Evolutionary conservation across 2,797 vertebrate genomes (phyloP).

Genomic region (Agapornis canus): DNA sequence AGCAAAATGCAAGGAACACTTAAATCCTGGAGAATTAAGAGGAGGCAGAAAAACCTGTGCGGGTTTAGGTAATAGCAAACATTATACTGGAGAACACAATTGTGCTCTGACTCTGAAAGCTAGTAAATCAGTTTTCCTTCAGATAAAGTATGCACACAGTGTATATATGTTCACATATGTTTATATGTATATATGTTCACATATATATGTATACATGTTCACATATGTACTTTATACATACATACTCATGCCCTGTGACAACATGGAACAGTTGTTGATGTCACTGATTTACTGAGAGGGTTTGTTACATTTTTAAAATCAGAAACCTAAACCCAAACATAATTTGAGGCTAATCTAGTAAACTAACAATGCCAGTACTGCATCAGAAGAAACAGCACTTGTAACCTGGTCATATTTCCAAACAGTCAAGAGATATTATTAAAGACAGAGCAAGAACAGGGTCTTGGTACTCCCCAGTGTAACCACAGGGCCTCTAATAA

Average conservation of each 20-base stretch:
- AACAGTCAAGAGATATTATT: background rate
- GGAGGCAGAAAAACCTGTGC: background rate
- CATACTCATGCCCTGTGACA: no score
- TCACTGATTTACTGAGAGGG: background rate
- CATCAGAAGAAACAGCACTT: no score
- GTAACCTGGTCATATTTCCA: no score
- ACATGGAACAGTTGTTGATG: background rate
- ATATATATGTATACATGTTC: background rate
- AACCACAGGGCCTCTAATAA: background rate
- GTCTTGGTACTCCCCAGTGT: rapidly evolving
- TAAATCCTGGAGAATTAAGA: background rate
- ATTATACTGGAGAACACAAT: background rate
- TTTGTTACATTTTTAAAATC: background rate
- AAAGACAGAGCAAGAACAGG: background rate
- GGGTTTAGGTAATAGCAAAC: background rate
- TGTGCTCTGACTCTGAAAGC: background rate
- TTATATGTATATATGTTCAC: background rate
- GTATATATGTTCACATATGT: no score
- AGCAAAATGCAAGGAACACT: background rate
- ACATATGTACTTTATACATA: background rate
- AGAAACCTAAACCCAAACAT: no score
- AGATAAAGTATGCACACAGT: rapidly evolving
- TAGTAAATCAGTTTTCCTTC: background rate
- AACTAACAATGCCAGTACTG: no score
- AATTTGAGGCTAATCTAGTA: no score